phyloP scores from a whole-genome alignment of 2,888 invertebrate genomes.

The Philhelius pedissequus region DNA sequence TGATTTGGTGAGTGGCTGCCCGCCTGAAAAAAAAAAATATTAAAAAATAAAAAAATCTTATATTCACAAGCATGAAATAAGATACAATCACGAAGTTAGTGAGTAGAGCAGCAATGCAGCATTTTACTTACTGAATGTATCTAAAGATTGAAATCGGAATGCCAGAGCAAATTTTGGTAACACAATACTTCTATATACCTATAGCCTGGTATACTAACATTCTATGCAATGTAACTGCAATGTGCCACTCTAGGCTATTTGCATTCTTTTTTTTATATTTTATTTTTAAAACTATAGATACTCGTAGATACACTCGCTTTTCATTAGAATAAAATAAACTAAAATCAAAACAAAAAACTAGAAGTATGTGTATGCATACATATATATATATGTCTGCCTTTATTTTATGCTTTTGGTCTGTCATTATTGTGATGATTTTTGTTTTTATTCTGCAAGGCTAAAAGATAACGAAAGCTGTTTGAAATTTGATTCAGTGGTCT shows the following conservation, averaged over 20 bases:
- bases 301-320: background rate
- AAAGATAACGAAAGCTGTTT: conserved; percentile 56
- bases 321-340: background rate
- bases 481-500: conserved; percentile 49
- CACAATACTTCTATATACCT: background rate
- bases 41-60: background rate
- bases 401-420: conserved; percentile 6
- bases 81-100: conserved; percentile 13
- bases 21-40: conserved; percentile 8
- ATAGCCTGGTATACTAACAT: too few species aligned
- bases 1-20: conserved; percentile 32
- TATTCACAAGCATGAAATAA: conserved; percentile 56
- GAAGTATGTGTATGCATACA: too few species aligned
- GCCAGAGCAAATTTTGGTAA: conserved; percentile 38
- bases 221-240: background rate
- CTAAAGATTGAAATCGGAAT: conserved; percentile 11
- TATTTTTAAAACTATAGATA: background rate
- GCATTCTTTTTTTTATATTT: background rate
- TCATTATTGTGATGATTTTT: conserved; percentile 2
- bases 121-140: conserved; percentile 2
- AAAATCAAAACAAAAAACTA: conserved; percentile 26
- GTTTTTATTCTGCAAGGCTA: conserved; percentile 33
- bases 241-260: conserved; percentile 1
- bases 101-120: conserved; percentile 32
- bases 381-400: background rate